These are phyloP conservation scores for Limnephilus lunatus DNA, from an alignment of 2,888 invertebrate genomes.

Conservation along the genomic window DNA sequence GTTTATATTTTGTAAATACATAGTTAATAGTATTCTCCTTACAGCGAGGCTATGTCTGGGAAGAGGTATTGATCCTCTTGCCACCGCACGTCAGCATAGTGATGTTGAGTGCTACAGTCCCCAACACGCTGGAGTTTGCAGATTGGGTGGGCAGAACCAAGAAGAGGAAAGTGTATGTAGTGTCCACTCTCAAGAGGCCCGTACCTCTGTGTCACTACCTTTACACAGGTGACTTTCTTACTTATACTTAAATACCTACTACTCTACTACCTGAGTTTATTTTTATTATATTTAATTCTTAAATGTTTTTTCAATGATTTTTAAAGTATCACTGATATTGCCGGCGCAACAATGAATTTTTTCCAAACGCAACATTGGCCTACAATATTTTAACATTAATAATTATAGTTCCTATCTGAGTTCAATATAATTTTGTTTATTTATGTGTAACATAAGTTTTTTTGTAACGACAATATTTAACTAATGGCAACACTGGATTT, in stretches of 20 bases:
- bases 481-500: too few relatives aligned
- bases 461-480: too few relatives aligned
- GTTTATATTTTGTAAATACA: not conserved
- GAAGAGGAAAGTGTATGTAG: constrained; percentile 93
- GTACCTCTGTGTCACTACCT: constrained; percentile 97
- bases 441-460: not conserved
- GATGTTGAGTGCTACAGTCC: constrained; percentile 98
- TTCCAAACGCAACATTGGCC: not conserved
- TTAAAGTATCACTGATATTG: too few relatives aligned
- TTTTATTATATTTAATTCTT: not conserved
- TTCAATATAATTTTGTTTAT: not conserved
- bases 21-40: constrained; percentile 49
- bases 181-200: constrained; percentile 94
- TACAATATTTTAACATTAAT: not conserved
- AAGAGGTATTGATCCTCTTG: constrained; percentile 96
- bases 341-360: not conserved
- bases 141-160: constrained; percentile 94
- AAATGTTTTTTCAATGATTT: too few relatives aligned
- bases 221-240: constrained; percentile 82
- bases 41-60: constrained; percentile 98
- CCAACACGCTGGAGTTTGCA: constrained; percentile 97
- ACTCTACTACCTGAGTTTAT: not conserved
- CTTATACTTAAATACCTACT: not conserved
- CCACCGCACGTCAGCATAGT: constrained; percentile 97
- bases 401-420: not conserved